These are phyloP conservation scores for Cerastoderma edule DNA, from an alignment of 2,888 invertebrate species.

Conservation along the genomic window DNA sequence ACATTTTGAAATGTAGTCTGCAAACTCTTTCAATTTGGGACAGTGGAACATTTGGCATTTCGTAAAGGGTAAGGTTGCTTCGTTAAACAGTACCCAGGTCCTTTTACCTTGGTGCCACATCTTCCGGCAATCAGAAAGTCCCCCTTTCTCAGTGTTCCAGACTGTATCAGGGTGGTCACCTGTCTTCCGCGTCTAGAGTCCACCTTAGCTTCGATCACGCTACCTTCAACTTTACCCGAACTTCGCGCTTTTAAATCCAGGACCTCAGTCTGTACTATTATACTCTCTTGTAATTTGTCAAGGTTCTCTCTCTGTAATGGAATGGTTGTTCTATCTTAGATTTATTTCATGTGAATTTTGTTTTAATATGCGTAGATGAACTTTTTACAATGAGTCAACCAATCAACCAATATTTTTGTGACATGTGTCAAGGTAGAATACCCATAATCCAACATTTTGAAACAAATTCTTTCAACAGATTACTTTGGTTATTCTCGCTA, in stretches of 20 bases:
- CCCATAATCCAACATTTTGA: too few species aligned
- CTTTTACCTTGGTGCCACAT: conserved; percentile 90
- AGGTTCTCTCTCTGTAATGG: conserved; percentile 88
- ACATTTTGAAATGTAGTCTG: too few species aligned
- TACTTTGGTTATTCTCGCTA: too few species aligned
- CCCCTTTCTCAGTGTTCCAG: conserved; percentile 93
- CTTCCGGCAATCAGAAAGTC: conserved; percentile 92
- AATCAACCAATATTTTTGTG: too few species aligned
- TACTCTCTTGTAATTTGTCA: conserved; percentile 91
- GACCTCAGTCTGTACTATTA: conserved; percentile 89
- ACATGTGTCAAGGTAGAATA: too few species aligned
- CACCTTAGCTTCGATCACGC: conserved; percentile 93
- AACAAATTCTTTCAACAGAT: too few species aligned
- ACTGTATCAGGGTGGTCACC: conserved; percentile 92
- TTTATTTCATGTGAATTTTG: too few species aligned
- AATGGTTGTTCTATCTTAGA: background rate
- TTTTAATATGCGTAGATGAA: too few species aligned
- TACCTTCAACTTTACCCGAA: conserved; percentile 93
- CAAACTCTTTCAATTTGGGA: too few species aligned
- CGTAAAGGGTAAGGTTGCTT: too few species aligned
- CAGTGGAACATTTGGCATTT: too few species aligned
- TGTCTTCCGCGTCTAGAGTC: conserved; percentile 90
- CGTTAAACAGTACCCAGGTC: background rate
- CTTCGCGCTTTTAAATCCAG: conserved; percentile 94
- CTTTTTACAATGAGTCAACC: too few species aligned